These are phyloP conservation scores for Serripes groenlandicus DNA, from an alignment of 2,888 invertebrate species.

Conservation along the genomic window DNA sequence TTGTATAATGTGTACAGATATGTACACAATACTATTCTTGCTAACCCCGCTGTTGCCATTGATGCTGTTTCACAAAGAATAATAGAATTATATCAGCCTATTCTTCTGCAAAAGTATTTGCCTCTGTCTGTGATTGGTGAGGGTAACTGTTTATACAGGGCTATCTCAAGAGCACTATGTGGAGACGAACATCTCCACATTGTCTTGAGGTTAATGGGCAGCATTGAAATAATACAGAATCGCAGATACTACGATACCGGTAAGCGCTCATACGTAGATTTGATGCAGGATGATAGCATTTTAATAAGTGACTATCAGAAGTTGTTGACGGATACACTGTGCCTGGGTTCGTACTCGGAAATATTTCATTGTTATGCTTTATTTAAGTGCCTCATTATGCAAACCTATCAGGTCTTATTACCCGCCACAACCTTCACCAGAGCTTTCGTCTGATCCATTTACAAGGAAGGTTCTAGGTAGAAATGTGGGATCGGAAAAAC, in stretches of 20 bases:
- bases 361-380: background rate
- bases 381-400: background rate
- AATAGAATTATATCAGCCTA: background rate
- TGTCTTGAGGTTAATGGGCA: background rate
- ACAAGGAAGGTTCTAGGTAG: background rate
- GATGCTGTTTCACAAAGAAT: too few species aligned
- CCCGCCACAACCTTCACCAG: background rate
- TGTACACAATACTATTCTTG: too few species aligned
- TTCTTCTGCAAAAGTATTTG: background rate
- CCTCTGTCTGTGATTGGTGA: background rate
- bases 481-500: too few species aligned
- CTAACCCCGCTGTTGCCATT: too few species aligned
- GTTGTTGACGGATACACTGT: background rate
- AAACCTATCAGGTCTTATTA: background rate
- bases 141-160: background rate
- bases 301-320: background rate
- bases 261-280: background rate
- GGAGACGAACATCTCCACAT: background rate
- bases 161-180: background rate
- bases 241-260: background rate
- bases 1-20: too few species aligned
- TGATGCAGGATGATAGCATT: background rate
- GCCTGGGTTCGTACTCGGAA: background rate
- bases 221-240: background rate
- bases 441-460: background rate